phyloP scores from a whole-genome alignment of 2,888 invertebrate genomes.

The Monochamus alternatus region DNA sequence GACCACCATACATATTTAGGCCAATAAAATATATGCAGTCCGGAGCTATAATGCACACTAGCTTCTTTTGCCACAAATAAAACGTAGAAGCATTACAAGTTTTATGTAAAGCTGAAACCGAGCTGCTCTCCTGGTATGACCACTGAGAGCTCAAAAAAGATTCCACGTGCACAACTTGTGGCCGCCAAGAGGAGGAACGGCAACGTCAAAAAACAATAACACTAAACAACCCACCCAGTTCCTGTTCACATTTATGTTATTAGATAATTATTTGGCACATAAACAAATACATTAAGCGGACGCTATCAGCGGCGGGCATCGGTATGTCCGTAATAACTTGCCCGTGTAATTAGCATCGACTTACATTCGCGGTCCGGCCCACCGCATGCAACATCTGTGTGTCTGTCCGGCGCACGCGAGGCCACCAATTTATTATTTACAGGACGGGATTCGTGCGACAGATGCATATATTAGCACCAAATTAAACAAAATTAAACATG shows the following conservation, averaged over 20 bases:
- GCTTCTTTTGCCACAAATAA: no score
- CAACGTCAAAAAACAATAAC: conserved; percentile 8
- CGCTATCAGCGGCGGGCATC: conserved; percentile 45
- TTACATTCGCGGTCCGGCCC: conserved; percentile 61
- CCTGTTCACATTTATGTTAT: conserved; percentile 1
- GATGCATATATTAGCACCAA: conserved; percentile 67
- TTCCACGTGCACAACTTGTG: no score
- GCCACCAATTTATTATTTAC: conserved; percentile 61
- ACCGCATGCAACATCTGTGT: conserved; percentile 61
- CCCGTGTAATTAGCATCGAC: conserved; percentile 64
- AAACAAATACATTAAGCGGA: conserved; percentile 25
- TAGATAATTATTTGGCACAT: conserved; percentile 19
- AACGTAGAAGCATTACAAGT: no score
- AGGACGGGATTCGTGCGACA: conserved; percentile 62
- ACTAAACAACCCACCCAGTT: conserved; percentile 7
- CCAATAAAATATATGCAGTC: no score
- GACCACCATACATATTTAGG: no score
- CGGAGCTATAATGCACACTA: no score
- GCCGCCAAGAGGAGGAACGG: not conserved
- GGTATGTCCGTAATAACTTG: conserved; percentile 60
- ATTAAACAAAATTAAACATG: conserved; percentile 63
- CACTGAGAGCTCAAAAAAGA: no score
- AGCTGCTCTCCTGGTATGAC: no score
- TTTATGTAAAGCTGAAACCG: no score
- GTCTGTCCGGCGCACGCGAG: conserved; percentile 57